phyloP scores from a whole-genome alignment of 1,140 invertebrate genomes.

The Saccostrea echinata region DNA sequence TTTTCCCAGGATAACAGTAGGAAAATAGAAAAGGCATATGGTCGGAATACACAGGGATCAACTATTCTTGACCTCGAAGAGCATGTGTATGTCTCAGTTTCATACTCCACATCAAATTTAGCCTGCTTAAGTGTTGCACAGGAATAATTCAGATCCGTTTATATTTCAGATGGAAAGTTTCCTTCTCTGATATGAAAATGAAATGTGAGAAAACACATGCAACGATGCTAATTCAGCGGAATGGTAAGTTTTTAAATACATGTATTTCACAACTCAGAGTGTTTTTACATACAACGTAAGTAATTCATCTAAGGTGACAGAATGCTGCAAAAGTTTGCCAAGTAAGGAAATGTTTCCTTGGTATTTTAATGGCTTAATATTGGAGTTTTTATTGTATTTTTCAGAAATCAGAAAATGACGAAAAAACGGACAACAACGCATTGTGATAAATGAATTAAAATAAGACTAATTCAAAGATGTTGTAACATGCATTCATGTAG shows the following conservation, averaged over 20 bases:
- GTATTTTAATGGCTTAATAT: too few species aligned
- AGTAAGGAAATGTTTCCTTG: too few species aligned
- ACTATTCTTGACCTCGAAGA: not conserved
- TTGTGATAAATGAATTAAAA: too few species aligned
- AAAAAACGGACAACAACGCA: too few species aligned
- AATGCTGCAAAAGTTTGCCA: too few species aligned
- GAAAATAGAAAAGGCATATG: not conserved
- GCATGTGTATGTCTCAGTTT: not conserved
- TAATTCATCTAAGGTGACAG: too few species aligned
- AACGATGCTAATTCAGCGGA: not conserved
- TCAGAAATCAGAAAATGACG: too few species aligned
- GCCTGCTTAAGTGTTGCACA: not conserved
- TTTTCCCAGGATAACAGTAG: not conserved
- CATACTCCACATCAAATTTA: not conserved
- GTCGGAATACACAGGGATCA: constrained; percentile 8
- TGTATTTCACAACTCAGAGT: not conserved
- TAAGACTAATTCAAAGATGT: too few species aligned
- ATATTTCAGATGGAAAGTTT: not conserved
- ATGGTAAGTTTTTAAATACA: not conserved
- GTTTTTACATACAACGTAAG: too few species aligned
- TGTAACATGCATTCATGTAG: too few species aligned
- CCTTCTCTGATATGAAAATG: constrained; percentile 6
- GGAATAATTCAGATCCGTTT: not conserved
- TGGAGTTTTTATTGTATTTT: too few species aligned
- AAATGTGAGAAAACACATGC: not conserved